Base-by-base conservation (phyloP, 2,113 vertebrate species). In the Cephalopholis sonnerati region DNA sequence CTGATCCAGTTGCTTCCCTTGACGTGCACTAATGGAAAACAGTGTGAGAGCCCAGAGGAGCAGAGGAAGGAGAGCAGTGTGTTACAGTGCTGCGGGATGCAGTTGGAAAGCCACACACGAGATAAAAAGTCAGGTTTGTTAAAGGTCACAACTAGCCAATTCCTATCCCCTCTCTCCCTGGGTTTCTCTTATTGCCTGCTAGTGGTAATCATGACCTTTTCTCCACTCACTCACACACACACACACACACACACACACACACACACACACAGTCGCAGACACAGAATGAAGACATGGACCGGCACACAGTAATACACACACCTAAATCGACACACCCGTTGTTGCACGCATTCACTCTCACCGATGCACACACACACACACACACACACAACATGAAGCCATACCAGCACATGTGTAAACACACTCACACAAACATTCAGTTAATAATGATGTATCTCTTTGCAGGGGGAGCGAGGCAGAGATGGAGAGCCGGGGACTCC, bases 391-490 rank as follows among this genome's bases (percentile, higher is more conserved):
- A 53, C 59, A 62, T 15, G 25, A 50, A 69, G 54, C 5, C 32
- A 24, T 11, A 24, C 17, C 46, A 53, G 68, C 53, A 53, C 16
- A 10, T 73, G 48, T 89, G 78, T 81, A 75, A 90, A 90, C 84
- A 75, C 61, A 83, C 69, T 39, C 44, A 39, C 58, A 67, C 55
- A 79, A 29, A 70, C 78, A 67, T 65, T 54, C 65, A 73, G 80
- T 46, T 80, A 84, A 75, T 77, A 79, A 77, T 83, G 72, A 86
- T 87, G 67, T 79, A n/a, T 94, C 70, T 85, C 53, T 85, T 91
- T 90, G 78, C 91, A 96, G 95, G 95, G 95, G 41, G 90, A 94
- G 66, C 83, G 27, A 79, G 93, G 95, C 74, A 83, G 39, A 50
- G 92, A 93, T 22, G 95, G 95, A 67, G 80, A 89, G 5, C 91